Evolutionary conservation across 2,797 vertebrate genomes (phyloP), one percentile per base, ranked within the genome.

Genomic region (Falco naumanni): DNA sequence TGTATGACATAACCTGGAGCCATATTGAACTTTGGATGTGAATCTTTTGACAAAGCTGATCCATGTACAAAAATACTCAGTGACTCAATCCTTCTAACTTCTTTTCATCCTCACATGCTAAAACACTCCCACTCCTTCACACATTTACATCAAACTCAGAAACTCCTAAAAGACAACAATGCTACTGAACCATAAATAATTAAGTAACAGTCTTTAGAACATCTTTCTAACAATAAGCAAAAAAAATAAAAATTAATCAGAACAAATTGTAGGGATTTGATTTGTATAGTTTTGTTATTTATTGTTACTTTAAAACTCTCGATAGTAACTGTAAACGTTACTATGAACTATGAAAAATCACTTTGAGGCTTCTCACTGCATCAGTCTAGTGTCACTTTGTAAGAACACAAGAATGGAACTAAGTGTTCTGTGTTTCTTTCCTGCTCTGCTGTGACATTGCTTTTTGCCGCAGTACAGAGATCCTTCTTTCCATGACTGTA

Each of bases 101-200:
- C 76, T 93, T 85, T 92, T 93, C 89, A 86, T 89, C 76, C 89
- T 94, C 95, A 92, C 92, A 85, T 95, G 96, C 89, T 95, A 48
- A 91, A 93, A 76, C 56, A 75, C 94, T 91, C 96, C 95, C 71
- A 94, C 94, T 87, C 68, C 60, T 93, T 94, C 94, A 65, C 92
- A 95, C 72, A 72, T 85, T 74, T 88, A 51, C 70, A 95, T 87
- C 93, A 79, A 91, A 64, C 50, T n/a, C 69, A 90, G 65, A 87
- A 89, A 85, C 78, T 93, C 83, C 71, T 63, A 34, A 45, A 92
- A 66, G 84, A 92, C 68, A 91, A 90, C 60, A 77, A 86, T n/a
- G 71, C 75, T 31, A 16, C 71, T 81, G 81, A 95, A 56, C 81
- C 92, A 74, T 84, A 83, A 91, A 86, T 95, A 90, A 90, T 85